Evolutionary conservation across 2,888 invertebrate genomes (phyloP).

Genomic region (Tipula unca): DNA sequence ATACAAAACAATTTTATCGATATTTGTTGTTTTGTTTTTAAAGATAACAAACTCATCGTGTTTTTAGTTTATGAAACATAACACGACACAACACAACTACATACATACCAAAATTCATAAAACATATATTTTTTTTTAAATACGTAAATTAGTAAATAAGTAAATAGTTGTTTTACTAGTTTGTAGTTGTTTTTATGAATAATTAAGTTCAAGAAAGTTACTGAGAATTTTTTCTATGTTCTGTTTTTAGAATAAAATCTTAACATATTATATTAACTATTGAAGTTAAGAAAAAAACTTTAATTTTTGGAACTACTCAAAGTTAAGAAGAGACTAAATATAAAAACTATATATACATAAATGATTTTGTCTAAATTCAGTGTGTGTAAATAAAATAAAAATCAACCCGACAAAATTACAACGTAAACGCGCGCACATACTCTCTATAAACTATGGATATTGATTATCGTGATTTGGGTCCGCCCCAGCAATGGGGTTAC

Average conservation of each 20-base stretch:
- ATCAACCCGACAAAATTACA: neutral
- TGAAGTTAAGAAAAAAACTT: neutral
- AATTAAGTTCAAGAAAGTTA: neutral
- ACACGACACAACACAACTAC: neutral
- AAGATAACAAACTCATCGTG: neutral
- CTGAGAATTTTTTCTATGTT: neutral
- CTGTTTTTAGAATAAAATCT: neutral
- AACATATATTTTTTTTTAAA: neutral
- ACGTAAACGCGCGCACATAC: neutral
- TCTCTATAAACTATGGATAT: neutral
- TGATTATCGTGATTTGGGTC: neutral
- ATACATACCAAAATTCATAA: neutral
- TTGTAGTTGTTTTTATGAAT: neutral
- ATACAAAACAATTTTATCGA: neutral
- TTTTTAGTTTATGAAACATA: neutral
- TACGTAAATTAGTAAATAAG: neutral
- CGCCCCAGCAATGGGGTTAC: neutral
- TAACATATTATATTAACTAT: neutral
- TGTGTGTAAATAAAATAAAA: neutral
- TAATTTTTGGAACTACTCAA: neutral
- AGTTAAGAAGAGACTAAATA: neutral
- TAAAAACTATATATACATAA: neutral
- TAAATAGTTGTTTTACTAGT: conserved; percentile 1
- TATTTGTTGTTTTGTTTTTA: neutral
- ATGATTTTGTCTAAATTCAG: neutral